Evolutionary conservation across 2,888 invertebrate species (phyloP).

Genomic region (Leptopterna dolabrata): DNA sequence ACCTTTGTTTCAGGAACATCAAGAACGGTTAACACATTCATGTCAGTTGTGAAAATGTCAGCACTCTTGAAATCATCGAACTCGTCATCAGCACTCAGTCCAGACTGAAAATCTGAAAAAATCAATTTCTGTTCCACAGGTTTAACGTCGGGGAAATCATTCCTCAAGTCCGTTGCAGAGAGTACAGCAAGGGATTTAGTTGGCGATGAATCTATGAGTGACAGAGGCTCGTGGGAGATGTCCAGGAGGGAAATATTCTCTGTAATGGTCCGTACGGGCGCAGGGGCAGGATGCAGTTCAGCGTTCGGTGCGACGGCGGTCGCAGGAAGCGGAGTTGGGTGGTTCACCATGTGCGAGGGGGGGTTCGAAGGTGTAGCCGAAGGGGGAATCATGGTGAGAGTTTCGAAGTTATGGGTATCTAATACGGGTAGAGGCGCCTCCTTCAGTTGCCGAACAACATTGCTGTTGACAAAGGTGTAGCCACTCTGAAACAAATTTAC

Average conservation of each 20-base stretch:
- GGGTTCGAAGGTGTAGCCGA: neutral
- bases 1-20: conserved; percentile 54
- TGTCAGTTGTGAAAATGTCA: conserved; percentile 52
- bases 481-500: conserved; percentile 64
- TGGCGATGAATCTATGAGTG: conserved; percentile 46
- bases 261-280: conserved; percentile 30
- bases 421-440: conserved; percentile 66
- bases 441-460: conserved; percentile 63
- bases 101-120: conserved; percentile 14
- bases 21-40: conserved; percentile 52
- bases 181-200: conserved; percentile 43
- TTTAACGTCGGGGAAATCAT: neutral
- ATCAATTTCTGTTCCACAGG: neutral
- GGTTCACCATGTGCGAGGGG: neutral
- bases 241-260: conserved; percentile 48
- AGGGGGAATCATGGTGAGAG: neutral
- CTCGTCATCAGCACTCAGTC: conserved; percentile 64
- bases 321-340: neutral
- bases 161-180: conserved; percentile 44
- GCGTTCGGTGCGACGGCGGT: neutral
- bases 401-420: conserved; percentile 62
- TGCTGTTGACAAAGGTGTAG: conserved; percentile 63
- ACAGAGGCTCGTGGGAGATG: conserved; percentile 41
- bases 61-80: conserved; percentile 70
- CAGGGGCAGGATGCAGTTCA: neutral